A percentile compares a stretch with the other conserved stretches of the same genome.
Evolutionary conservation across 2,113 vertebrate genomes (phyloP).

Genomic region (Gymnobelideus leadbeateri): DNA sequence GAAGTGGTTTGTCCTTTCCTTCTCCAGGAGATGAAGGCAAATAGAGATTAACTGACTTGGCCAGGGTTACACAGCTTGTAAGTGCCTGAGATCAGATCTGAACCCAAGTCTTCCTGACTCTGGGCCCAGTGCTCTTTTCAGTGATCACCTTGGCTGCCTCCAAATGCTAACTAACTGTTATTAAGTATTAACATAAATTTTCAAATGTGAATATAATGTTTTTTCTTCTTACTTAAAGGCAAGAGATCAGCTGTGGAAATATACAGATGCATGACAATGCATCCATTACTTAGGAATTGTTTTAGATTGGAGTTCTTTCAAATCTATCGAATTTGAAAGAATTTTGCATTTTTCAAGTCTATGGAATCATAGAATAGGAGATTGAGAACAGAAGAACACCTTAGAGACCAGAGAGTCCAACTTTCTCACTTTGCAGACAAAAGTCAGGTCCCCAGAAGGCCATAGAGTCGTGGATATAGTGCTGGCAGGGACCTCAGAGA

Average conservation of each 20-base stretch:
- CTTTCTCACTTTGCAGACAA: too few species aligned
- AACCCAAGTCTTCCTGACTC: neutral
- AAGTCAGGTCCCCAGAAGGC: neutral
- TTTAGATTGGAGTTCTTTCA: neutral
- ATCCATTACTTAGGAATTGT: neutral
- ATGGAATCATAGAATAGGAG: neutral
- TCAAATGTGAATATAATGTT: neutral
- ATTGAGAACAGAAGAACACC: neutral
- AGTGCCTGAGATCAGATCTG: neutral
- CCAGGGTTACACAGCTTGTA: neutral
- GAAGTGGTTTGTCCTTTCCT: constrained; percentile 4
- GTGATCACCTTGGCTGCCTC: neutral
- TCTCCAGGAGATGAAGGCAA: too few species aligned
- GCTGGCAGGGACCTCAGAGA: too few species aligned
- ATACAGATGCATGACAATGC: neutral
- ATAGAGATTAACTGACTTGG: neutral
- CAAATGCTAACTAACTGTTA: neutral
- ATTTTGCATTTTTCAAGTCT: neutral
- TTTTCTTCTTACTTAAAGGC: constrained; percentile 27
- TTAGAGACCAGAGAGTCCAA: fast-evolving
- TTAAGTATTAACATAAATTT: neutral
- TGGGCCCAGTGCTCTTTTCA: neutral
- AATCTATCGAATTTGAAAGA: neutral
- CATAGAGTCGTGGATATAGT: too few species aligned
- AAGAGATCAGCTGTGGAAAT: neutral